Evolutionary conservation across 2,113 vertebrate genomes (phyloP), one percentile per base, ranked within the genome.

Genomic region (Phyllostomus discolor): DNA sequence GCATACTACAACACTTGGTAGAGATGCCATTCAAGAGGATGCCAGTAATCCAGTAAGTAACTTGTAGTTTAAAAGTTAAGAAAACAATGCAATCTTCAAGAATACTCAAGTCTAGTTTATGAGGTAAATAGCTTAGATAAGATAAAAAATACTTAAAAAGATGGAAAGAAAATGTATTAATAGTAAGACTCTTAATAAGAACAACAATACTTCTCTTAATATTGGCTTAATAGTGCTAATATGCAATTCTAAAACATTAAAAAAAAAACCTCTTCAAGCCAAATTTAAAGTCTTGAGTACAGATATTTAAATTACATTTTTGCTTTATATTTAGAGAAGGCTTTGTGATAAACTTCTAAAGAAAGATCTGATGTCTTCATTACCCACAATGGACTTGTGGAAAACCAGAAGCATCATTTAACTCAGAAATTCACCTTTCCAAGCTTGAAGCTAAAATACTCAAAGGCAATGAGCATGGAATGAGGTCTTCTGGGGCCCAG

Each of bases 131-230:
- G 9, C 10, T 94, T 35, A 31, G 93, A 15, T 73, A 48, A 97
- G 81, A 96, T 50, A 90, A 76, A 97, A 80, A 88, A 94, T 57
- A 69, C 95, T 75, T 79, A 75, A 43, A 81, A 94, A 83, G 80
- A 87, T 66, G 10, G 17, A n/a, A 90, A 75, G 16, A 64, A 82
- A 90, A 48, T 16, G 54, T 92, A 19, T 79, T 93, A 83, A 87
- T 35, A 48, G 28, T 84, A 33, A 72, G 35, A 88, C 35, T 14
- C 35, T 78, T 96, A 73, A 93, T 91, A 81, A 88, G 66, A 92
- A 97, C 4, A 28, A 38, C 41, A 87, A 31, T 54, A 59, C 62
- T 62, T 89, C 26, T 76, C 67, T 90, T 22, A 82, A 62, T 38
- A 80, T 28, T 62, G 54, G 26, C 46, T 62, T 62, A 82, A 38